Evolutionary conservation across 2,797 vertebrate species (phyloP).

Genomic region (Phataginus tricuspis): DNA sequence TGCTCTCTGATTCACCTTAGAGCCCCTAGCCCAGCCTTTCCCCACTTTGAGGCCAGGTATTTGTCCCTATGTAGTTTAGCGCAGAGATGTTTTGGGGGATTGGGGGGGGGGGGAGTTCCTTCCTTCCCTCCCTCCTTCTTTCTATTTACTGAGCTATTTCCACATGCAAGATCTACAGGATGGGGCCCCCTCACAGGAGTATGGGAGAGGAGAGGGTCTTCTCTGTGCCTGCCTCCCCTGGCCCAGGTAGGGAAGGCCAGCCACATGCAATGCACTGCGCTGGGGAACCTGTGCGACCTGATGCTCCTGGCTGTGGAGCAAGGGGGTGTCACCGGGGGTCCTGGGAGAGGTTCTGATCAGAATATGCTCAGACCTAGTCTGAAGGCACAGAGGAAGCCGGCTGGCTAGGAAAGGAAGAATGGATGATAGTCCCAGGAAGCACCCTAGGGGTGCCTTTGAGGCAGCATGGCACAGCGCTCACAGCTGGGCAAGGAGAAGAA

Average conservation of each 20-base stretch:
- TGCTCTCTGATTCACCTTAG: background rate
- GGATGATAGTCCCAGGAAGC: rapidly evolving
- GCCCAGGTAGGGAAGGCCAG: background rate
- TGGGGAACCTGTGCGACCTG: background rate
- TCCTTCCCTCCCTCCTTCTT: background rate
- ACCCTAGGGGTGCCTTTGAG: rapidly evolving
- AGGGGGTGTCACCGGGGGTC: background rate
- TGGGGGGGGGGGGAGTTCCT: background rate
- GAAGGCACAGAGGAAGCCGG: background rate
- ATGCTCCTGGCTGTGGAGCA: background rate
- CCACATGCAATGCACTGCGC: no score
- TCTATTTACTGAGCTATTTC: no score
- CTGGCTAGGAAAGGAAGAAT: rapidly evolving
- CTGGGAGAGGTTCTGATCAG: background rate
- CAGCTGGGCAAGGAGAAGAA: background rate
- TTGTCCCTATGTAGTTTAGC: background rate
- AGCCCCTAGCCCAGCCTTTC: background rate
- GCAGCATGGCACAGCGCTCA: background rate
- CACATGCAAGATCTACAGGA: background rate
- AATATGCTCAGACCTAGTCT: background rate
- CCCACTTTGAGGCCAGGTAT: background rate
- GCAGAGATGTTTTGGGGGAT: background rate
- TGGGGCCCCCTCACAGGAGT: background rate
- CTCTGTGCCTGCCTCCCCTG: background rate
- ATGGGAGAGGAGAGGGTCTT: background rate